Evolutionary conservation across 1,140 invertebrate species (phyloP), one percentile per base, ranked within the genome.

Genomic region (Atopsyche davidsoni): DNA sequence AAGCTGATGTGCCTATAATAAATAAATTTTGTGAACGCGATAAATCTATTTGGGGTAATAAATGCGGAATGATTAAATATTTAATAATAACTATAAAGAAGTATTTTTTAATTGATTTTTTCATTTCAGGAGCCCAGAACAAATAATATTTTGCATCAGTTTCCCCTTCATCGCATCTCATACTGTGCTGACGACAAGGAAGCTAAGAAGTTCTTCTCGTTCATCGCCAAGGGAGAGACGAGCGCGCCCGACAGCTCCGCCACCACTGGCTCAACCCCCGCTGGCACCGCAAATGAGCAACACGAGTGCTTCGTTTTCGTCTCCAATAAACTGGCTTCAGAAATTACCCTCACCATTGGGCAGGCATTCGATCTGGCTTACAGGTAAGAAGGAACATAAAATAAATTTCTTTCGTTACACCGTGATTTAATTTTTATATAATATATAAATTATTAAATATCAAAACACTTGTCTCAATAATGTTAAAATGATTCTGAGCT

Each of bases 141-240:
- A 23, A 80, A 81, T 60, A 79, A 76, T 62, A 91, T 96, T 38
- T 75, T 93, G 62, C 87, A 96, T 69, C 92, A 96, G 67, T 97
- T 96, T 69, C 93, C 94, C 1, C 70, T 98, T n/a, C 93, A 98
- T 68, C 81, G 92, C 67, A 97, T 98, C 70, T 96, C 92, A 0
- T 98, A 97, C 70, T 97, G 95, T 75, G 94, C 95, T 4, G 94
- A 97, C 67, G 95, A 98, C 68, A 97, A 97, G 68, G 90, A 92
- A 31, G 93, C 96, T 46, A 97, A 96, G 64, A 90, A 91, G 59
- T 96, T 96, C 73, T 96, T 98, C 72, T 78, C 76, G 0, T 98
- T 98, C 68, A 96, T 98, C 60, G 94, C 92, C 23, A 97, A 96
- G 76, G 89, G 89, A 58, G 82, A 82, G 4, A 78, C 79, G 14